A percentile compares a stretch with the other conserved stretches of the same genome.
Evolutionary conservation across 2,113 vertebrate genomes (phyloP).

Genomic region (Seriola dumerili): DNA sequence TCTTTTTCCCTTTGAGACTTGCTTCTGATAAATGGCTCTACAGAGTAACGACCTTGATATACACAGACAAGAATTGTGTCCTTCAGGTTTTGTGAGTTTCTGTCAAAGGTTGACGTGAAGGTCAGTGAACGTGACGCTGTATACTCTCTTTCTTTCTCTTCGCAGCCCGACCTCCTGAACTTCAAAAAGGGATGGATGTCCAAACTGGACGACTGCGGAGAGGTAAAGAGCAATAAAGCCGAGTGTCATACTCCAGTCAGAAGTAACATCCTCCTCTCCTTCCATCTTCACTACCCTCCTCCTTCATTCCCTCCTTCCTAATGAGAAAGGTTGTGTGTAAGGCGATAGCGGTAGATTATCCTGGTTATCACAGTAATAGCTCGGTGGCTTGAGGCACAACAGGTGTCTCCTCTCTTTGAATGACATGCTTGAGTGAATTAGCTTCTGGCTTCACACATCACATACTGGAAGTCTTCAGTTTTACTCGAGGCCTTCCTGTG

Average conservation of each 20-base stretch:
- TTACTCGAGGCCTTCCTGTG: constrained; percentile 4
- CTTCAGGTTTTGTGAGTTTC: constrained; percentile 17
- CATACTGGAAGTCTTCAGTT: neutral
- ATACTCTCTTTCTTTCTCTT: constrained; percentile 1
- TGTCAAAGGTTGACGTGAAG: constrained; percentile 5
- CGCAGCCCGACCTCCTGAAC: constrained; percentile 95
- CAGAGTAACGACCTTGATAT: neutral
- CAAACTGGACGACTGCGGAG: constrained; percentile 90
- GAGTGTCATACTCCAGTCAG: neutral
- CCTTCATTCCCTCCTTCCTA: neutral
- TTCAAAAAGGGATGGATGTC: constrained; percentile 99
- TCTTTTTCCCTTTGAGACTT: neutral
- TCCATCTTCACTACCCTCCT: constrained; percentile 34
- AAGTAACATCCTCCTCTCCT: neutral
- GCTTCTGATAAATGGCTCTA: neutral
- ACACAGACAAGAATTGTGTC: neutral
- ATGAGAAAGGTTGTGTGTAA: constrained; percentile 52
- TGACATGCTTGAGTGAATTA: constrained; percentile 24
- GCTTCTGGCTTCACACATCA: constrained; percentile 22
- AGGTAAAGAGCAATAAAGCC: constrained; percentile 82
- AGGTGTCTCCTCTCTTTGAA: constrained; percentile 50
- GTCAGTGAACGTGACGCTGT: constrained; percentile 34
- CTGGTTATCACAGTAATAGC: constrained; percentile 36
- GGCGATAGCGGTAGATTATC: constrained; percentile 40
- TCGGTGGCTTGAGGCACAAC: constrained; percentile 28